Percentiles rank a stretch among this genome's conserved stretches.
Evolutionary conservation across 2,888 invertebrate genomes (phyloP).

Genomic region (Liposcelis brunnea): DNA sequence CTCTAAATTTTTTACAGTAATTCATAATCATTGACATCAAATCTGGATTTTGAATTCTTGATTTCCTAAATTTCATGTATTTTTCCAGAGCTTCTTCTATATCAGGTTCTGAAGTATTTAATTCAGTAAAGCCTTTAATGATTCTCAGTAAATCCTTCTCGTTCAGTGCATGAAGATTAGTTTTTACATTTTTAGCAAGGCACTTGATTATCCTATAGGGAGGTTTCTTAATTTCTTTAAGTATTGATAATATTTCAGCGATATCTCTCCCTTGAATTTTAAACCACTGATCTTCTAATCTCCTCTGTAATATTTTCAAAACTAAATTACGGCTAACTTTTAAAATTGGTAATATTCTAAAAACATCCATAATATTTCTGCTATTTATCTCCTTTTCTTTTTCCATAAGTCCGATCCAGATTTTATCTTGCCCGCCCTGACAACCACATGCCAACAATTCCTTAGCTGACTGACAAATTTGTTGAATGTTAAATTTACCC

Average conservation of each 20-base stretch:
- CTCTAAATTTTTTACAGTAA: slow-evolving; percentile 39
- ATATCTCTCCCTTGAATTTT: slow-evolving; percentile 31
- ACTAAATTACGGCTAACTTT: slow-evolving; percentile 41
- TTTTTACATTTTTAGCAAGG: slow-evolving; percentile 34
- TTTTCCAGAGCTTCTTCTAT: slow-evolving; percentile 41
- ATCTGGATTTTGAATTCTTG: slow-evolving; percentile 25
- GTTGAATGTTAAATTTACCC: slow-evolving; percentile 36
- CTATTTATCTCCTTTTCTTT: slow-evolving; percentile 38
- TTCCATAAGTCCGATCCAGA: slow-evolving; percentile 47
- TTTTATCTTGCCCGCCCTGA: slow-evolving; percentile 37
- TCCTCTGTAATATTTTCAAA: slow-evolving; percentile 37
- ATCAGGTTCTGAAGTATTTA: slow-evolving; percentile 36
- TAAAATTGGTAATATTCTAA: slow-evolving; percentile 36
- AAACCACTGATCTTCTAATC: slow-evolving; percentile 37
- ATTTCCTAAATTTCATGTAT: slow-evolving; percentile 37
- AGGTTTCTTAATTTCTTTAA: neutral
- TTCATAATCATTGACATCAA: slow-evolving; percentile 42
- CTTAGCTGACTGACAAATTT: slow-evolving; percentile 40
- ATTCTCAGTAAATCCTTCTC: slow-evolving; percentile 36
- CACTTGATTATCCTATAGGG: slow-evolving; percentile 10
- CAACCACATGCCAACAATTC: slow-evolving; percentile 34
- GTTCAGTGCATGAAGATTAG: slow-evolving; percentile 40
- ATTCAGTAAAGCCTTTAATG: slow-evolving; percentile 33
- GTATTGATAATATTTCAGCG: slow-evolving; percentile 29
- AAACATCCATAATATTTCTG: slow-evolving; percentile 37